phyloP scores from a whole-genome alignment of 2,888 invertebrate genomes.

The Drosophila phalerata region DNA sequence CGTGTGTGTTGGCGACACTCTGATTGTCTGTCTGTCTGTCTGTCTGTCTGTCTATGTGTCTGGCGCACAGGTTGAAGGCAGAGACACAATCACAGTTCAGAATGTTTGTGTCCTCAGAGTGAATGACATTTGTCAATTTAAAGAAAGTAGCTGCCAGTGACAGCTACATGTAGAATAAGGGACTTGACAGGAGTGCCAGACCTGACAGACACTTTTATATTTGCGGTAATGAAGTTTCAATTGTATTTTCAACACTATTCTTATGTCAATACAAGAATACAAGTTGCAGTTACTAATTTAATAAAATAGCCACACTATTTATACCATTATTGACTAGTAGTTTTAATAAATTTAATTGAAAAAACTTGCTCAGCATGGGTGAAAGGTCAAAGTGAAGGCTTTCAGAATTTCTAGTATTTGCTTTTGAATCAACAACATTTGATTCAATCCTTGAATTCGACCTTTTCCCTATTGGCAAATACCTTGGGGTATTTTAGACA shows the following conservation, averaged over 20 bases:
- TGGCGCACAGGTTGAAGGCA: neutral
- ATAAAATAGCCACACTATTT: neutral
- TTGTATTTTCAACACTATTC: constrained; percentile 38
- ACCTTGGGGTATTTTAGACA: constrained; percentile 40
- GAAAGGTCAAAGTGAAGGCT: constrained; percentile 32
- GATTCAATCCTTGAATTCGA: constrained; percentile 6
- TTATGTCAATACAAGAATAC: neutral
- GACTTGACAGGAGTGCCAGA: constrained; percentile 8
- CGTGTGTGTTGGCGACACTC: constrained; percentile 9
- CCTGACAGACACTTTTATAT: constrained; percentile 35
- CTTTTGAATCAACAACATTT: constrained; percentile 57
- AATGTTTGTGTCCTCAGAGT: constrained; percentile 35
- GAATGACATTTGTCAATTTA: constrained; percentile 71
- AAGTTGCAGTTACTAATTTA: neutral
- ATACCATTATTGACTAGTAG: constrained; percentile 11
- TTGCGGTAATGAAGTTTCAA: constrained; percentile 44
- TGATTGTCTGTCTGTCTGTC: constrained; percentile 1
- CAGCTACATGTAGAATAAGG: constrained; percentile 11
- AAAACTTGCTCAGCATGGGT: constrained; percentile 40
- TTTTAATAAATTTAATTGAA: constrained; percentile 64
- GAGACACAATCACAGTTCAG: constrained; percentile 2
- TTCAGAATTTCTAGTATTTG: constrained; percentile 46
- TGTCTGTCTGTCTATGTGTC: neutral
- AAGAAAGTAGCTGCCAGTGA: constrained; percentile 45
- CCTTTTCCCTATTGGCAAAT: constrained; percentile 28